Base-by-base conservation (phyloP, 1,140 invertebrate species). In the Papilio aristodemus region DNA sequence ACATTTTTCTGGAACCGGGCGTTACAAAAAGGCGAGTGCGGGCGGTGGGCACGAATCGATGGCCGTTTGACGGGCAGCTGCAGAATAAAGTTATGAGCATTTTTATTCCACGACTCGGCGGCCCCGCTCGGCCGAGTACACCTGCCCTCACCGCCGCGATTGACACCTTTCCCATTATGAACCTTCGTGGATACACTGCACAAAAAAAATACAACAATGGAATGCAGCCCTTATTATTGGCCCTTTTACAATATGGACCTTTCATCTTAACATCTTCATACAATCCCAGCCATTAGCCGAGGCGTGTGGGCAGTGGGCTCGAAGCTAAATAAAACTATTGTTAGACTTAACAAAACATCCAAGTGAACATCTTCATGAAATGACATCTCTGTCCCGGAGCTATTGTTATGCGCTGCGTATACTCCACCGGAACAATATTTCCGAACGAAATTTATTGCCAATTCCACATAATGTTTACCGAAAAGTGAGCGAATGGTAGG, bases 311-410 rank as follows among this genome's bases (percentile, higher is more conserved):
- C 84, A 89, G 85, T 84, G 80, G 85, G 86, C 85, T 85, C 71
- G 80, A 60, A 83, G 80, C 86, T 86, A 87, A 90, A 91, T 90
- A 90, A 89, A 89, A 89, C 86, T 90, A 91, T 91, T 91, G 87
- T 91, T 86, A 72, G 73, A 67, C 75, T 75, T 74, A 90, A 91
- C 87, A 91, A 90, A 86, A 84, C 77, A 71, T 83, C 80, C 79
- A 85, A 90, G 86, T 84, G 86, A 91, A 90, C 87, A 87, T 89
- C 87, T 89, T 89, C 81, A 89, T 90, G 81, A 80, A 82, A 85
- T 77, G 77, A 87, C 81, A 77, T 86, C 86, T 89, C 83, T 74
- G 76, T 83, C 73, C 69, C 63, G 69, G 62, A 66, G 69, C 85
- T 72, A 87, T 86, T 88, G 87, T 89, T 81, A 81, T 58, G 66